Percentiles rank a stretch among this genome's conserved stretches.
phyloP scores from a whole-genome alignment of 2,113 vertebrate genomes.

The Apodemus speciosus region DNA sequence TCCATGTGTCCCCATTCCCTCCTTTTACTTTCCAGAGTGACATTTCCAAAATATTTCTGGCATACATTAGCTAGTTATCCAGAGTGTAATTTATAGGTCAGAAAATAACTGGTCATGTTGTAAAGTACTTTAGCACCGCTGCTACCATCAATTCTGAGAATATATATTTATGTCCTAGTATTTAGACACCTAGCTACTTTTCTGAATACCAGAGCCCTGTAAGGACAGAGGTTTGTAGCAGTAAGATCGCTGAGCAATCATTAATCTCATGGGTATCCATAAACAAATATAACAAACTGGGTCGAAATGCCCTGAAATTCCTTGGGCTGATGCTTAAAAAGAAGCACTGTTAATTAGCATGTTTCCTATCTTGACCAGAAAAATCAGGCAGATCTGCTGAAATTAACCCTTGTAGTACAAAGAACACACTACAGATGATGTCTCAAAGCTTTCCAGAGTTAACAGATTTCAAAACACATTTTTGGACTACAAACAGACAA shows the following conservation, averaged over 20 bases:
- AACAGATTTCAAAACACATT: neutral
- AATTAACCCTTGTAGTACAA: slow-evolving; percentile 37
- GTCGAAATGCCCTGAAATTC: slow-evolving; percentile 44
- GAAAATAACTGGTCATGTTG: slow-evolving; percentile 46
- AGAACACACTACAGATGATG: neutral
- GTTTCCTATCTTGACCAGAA: slow-evolving; percentile 16
- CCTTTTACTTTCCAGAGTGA: slow-evolving; percentile 47
- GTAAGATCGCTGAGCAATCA: neutral
- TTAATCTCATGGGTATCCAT: slow-evolving; percentile 3
- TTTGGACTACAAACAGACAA: neutral
- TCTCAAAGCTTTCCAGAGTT: neutral
- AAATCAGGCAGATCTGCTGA: slow-evolving; percentile 21
- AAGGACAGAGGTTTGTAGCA: neutral
- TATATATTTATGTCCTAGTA: slow-evolving; percentile 30
- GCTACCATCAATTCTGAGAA: slow-evolving; percentile 19
- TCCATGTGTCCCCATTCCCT: slow-evolving; percentile 36
- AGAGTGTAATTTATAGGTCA: slow-evolving; percentile 38
- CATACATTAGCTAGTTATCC: slow-evolving; percentile 2
- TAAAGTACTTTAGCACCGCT: slow-evolving; percentile 25
- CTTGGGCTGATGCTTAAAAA: neutral
- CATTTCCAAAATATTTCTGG: slow-evolving; percentile 56
- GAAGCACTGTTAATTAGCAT: slow-evolving; percentile 36
- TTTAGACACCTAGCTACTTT: slow-evolving; percentile 44
- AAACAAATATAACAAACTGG: slow-evolving; percentile 44
- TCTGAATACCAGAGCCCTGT: neutral